Base-by-base conservation (phyloP, 2,888 invertebrate species). In the Mythimna ferrago region DNA sequence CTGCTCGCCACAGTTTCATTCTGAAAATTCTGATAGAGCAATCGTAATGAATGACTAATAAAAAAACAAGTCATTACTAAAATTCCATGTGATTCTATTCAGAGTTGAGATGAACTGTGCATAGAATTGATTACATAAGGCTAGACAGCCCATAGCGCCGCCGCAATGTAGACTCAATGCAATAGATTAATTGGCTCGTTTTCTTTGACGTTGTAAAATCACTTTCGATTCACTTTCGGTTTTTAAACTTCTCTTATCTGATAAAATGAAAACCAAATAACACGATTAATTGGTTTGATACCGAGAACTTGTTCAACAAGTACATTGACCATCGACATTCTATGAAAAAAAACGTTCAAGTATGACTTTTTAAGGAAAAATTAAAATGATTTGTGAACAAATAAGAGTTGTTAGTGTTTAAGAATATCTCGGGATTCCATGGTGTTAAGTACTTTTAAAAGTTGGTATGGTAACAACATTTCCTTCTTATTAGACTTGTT, bases 211-310 rank as follows among this genome's bases (percentile, higher is more conserved):
- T 83, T 86, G 81, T 86, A 86, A 86, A 85, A 87, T 90, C 85
- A 89, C 91, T 91, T 91, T 90, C 88, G 78, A 82, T 87, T 88
- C 72, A 86, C 87, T 88, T 87, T 89, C 86, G 35, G 71, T 88
- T 88, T 85, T 84, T 79, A 53, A 72, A 80, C 78, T 84, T 81
- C 79, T 82, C 77, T 85, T 87, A 88, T 87, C 87, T 78, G 75
- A 81, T 84, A 84, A 82, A 80, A 81, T 82, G 81, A 82, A 81
- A 76, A 80, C 60, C 81, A 81, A 84, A 87, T 76, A 80, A 75
- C 69, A 77, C 51, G 83, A 88, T 89, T 84, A 85, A 88, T 88
- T 86, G 76, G 76, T 70, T 81, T 78, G 86, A 84, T 88, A 84
- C 54, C 48, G 21, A 58, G n/a, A 56, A 44, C 19, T 41, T 56